Conservation (phyloP, 2,888 invertebrate genomes). For the Eueremaeus valkanovi region DNA sequence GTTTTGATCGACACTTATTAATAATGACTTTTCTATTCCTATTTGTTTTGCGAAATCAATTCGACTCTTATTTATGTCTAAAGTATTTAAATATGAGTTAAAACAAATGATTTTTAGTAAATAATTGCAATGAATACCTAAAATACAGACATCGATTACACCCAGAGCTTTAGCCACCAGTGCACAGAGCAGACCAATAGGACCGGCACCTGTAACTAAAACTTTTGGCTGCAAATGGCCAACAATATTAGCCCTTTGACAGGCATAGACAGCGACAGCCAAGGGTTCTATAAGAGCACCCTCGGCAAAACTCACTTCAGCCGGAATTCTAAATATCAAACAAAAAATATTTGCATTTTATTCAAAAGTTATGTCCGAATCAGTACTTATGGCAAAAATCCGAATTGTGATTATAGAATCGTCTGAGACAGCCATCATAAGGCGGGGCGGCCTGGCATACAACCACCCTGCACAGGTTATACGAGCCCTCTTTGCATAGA, state of each 20-base stretch:
- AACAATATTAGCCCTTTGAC: constrained; percentile 49
- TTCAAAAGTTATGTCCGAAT: too few relatives aligned
- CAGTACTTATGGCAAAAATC: constrained; percentile 59
- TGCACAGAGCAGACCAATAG: constrained; percentile 51
- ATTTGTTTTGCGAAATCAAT: constrained; percentile 52
- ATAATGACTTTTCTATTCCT: constrained; percentile 52
- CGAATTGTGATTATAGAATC: constrained; percentile 78
- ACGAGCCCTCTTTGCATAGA: constrained; percentile 41
- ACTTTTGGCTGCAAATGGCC: constrained; percentile 50
- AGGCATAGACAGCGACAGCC: constrained; percentile 55
- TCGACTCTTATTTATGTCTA: constrained; percentile 49
- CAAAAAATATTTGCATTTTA: too few relatives aligned
- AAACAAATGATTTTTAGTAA: background rate
- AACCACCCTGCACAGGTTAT: constrained; percentile 42
- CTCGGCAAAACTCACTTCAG: constrained; percentile 84
- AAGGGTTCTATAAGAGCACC: constrained; percentile 90
- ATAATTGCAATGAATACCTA: constrained; percentile 41
- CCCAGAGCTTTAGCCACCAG: constrained; percentile 50
- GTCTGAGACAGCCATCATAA: constrained; percentile 76
- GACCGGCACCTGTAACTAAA: constrained; percentile 62
- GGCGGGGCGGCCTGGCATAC: constrained; percentile 61
- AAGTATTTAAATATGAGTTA: constrained; percentile 44
- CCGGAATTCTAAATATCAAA: constrained; percentile 72
- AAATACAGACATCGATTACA: constrained; percentile 49
- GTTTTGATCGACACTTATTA: constrained; percentile 50